phyloP scores from a whole-genome alignment of 2,113 vertebrate species.

The Gymnogyps californianus region DNA sequence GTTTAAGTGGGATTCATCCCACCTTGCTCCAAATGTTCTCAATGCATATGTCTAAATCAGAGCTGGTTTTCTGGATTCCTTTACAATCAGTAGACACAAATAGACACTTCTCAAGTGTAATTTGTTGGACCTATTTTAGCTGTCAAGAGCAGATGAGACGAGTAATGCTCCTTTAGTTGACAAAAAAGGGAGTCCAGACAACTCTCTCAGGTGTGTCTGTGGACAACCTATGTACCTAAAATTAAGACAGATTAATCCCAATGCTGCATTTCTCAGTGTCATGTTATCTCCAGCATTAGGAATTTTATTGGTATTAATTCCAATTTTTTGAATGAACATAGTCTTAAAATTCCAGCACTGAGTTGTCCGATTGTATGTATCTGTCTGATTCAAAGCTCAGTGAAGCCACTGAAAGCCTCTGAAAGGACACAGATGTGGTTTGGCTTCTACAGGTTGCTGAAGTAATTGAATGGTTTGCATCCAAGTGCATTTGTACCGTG shows the following conservation, averaged over 20 bases:
- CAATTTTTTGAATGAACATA: background rate
- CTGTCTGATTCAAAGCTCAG: background rate
- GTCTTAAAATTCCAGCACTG: background rate
- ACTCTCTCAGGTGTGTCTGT: background rate
- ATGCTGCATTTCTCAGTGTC: background rate
- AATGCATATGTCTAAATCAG: background rate
- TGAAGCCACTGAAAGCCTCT: background rate
- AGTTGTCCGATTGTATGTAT: background rate
- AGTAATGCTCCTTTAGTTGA: background rate
- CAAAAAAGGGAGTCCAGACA: background rate
- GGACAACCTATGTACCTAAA: background rate
- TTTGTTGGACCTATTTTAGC: background rate
- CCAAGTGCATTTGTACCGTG: background rate
- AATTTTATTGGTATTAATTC: background rate
- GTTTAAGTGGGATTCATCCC: background rate
- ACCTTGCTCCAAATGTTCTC: background rate
- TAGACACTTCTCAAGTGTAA: background rate
- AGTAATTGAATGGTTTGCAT: background rate
- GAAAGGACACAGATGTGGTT: background rate
- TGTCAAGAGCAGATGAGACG: background rate
- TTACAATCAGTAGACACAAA: background rate
- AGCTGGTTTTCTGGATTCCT: background rate
- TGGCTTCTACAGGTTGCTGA: background rate
- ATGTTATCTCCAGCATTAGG: background rate
- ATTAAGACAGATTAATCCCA: background rate